Evolutionary conservation across 2,797 vertebrate species (phyloP).

Genomic region (Sciurus carolinensis): DNA sequence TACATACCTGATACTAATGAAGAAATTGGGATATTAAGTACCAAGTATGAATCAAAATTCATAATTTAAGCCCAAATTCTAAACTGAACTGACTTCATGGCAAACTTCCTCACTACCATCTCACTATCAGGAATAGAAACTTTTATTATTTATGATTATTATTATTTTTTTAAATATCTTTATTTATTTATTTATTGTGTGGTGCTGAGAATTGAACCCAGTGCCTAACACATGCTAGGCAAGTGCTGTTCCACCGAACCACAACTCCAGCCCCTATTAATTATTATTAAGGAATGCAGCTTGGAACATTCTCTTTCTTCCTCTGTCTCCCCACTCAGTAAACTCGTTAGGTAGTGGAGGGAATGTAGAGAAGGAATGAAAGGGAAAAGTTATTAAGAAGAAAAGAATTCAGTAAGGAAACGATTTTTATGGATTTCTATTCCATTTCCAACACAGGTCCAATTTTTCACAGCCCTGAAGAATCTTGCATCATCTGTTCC

Average conservation of each 20-base stretch:
- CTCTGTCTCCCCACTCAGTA: not conserved
- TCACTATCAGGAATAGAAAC: not conserved
- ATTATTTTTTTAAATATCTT: not conserved
- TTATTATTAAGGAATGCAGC: no score
- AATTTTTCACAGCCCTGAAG: no score
- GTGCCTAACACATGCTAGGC: no score
- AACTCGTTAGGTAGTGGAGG: not conserved
- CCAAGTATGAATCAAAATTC: not conserved
- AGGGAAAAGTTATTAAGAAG: not conserved
- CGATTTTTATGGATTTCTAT: not conserved
- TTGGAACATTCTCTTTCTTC: not conserved
- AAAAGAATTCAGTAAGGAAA: not conserved
- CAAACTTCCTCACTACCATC: not conserved
- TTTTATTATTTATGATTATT: not conserved
- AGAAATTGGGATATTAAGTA: not conserved
- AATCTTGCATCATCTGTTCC: no score
- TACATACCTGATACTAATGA: not conserved
- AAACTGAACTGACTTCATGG: not conserved
- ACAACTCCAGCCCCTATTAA: no score
- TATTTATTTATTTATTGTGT: no score
- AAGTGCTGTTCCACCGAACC: no score
- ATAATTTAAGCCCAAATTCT: not conserved
- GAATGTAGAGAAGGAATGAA: not conserved
- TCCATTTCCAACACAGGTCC: no score
- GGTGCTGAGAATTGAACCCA: no score